Percentiles rank a stretch among this genome's conserved stretches.
Evolutionary conservation across 2,797 vertebrate species (phyloP).

Genomic region (Sparidentex hasta): DNA sequence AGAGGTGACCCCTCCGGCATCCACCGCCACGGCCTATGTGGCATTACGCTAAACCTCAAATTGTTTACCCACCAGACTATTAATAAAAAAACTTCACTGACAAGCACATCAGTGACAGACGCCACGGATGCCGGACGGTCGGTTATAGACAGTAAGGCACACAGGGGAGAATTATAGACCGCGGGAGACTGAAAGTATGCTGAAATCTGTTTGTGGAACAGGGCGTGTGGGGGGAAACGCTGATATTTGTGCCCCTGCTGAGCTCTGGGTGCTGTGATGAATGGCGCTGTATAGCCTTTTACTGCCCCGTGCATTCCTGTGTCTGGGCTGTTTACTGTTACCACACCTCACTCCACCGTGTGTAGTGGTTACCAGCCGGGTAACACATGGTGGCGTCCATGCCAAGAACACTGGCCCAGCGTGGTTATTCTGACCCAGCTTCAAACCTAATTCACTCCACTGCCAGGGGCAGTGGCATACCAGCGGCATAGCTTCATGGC

Average conservation of each 20-base stretch:
- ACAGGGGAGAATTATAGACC: conserved; percentile 49
- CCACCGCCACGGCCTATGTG: conserved; percentile 37
- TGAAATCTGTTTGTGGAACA: conserved; percentile 65
- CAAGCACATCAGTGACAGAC: conserved; percentile 53
- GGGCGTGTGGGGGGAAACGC: conserved; percentile 41
- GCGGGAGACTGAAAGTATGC: conserved; percentile 44
- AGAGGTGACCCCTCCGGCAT: conserved; percentile 67
- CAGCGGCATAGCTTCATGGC: conserved; percentile 71
- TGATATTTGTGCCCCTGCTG: conserved; percentile 65
- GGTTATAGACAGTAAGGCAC: conserved; percentile 43
- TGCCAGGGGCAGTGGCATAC: conserved; percentile 59
- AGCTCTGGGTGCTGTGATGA: conserved; percentile 70
- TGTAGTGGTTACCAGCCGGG: conserved; percentile 54
- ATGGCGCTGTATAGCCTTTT: conserved; percentile 71
- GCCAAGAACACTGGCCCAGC: conserved; percentile 58
- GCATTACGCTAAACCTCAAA: conserved; percentile 74
- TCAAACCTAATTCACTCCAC: conserved; percentile 59
- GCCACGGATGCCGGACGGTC: conserved; percentile 45
- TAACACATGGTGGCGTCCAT: conserved; percentile 68
- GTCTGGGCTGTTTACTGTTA: conserved; percentile 77
- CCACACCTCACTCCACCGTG: conserved; percentile 66
- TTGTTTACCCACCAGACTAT: conserved; percentile 79
- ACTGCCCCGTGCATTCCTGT: conserved; percentile 70
- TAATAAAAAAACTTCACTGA: conserved; percentile 72
- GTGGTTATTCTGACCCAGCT: conserved; percentile 59